Percentiles rank a stretch among this genome's conserved stretches.
phyloP scores from a whole-genome alignment of 2,797 vertebrate genomes.

The Cossypha niveicapilla region DNA sequence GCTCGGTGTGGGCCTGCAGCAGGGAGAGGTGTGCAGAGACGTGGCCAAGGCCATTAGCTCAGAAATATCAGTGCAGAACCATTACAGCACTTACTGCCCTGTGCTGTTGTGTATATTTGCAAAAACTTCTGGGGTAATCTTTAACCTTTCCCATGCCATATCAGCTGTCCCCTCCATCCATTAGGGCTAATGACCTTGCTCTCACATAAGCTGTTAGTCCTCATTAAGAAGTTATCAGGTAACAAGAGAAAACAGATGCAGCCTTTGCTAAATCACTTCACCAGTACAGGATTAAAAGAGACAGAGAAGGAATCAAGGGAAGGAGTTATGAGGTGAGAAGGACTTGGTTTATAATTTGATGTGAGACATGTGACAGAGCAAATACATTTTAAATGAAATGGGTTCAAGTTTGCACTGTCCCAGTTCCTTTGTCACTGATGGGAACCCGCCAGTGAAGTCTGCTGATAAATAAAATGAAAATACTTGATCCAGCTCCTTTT shows the following conservation, averaged over 20 bases:
- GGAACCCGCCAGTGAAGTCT: not conserved
- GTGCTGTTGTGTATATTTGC: conserved; percentile 26
- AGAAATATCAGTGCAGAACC: conserved; percentile 54
- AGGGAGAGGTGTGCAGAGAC: not conserved
- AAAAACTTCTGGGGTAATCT: conserved; percentile 65
- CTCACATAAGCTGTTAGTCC: conserved; percentile 85
- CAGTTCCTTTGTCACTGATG: not conserved
- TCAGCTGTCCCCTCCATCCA: conserved; percentile 73
- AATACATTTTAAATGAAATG: not conserved
- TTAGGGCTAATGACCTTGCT: conserved; percentile 84
- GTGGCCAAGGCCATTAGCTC: conserved; percentile 51
- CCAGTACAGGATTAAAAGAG: conserved; percentile 70
- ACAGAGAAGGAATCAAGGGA: conserved; percentile 60
- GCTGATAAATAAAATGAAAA: not conserved
- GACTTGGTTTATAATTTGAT: conserved; percentile 65
- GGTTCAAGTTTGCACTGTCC: not conserved
- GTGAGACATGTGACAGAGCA: conserved; percentile 10
- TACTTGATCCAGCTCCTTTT: not conserved
- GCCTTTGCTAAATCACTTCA: conserved; percentile 83
- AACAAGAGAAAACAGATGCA: conserved; percentile 81
- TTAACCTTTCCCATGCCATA: conserved; percentile 80
- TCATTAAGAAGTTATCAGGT: conserved; percentile 84
- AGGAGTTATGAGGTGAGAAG: conserved; percentile 65
- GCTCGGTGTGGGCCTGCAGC: not conserved
- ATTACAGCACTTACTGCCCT: conserved; percentile 28